Base-by-base conservation (phyloP, 2,113 vertebrate species). In the Atherinomorus stipes region DNA sequence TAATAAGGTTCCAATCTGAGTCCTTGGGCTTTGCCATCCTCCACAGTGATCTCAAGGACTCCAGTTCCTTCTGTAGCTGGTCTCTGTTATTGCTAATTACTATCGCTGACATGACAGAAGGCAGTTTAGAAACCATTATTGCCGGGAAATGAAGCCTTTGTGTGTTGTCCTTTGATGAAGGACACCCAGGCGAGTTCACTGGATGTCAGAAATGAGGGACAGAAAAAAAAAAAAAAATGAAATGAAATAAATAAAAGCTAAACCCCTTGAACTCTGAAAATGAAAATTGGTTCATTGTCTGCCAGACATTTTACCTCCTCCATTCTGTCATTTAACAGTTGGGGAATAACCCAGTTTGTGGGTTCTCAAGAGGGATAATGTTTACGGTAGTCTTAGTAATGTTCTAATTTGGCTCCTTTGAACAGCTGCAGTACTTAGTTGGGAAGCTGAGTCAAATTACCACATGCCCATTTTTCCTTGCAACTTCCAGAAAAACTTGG, bases 21-120 rank as follows among this genome's bases (percentile, higher is more conserved):
- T 79, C 79, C 63, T 81, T 80, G 47, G 44, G 83, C 82, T 79
- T 86, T 71, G 80, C 85, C 87, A 86, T 83, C 78, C 82, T 74
- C 83, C 79, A 70, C 86, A 89, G 87, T 80, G 81, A 88, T 88
- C 88, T 90, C 89, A 93, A 93, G 90, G 92, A 92, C 90, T 89
- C 49, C 59, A 50, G 84, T 83, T 85, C 78, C 74, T 87, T 82
- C 82, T 45, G 21, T 66, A 54, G 80, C 79, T 58, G 19, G 60
- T 83, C 87, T 85, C 68, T 74, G 71, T 87, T 85, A 79, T 80
- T 85, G 75, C 84, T 92, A 90, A 92, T 92, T 92, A 89, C 88
- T 59, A 74, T 83, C 61, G 54, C 77, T 80, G 74, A 88, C 78
- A 85, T 76, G 89, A 89, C 85, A 88, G 83, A 86, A 71, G 65